These are phyloP conservation scores for Phragmatobia fuliginosa DNA, from an alignment of 2,888 invertebrate species.

Conservation along the genomic window DNA sequence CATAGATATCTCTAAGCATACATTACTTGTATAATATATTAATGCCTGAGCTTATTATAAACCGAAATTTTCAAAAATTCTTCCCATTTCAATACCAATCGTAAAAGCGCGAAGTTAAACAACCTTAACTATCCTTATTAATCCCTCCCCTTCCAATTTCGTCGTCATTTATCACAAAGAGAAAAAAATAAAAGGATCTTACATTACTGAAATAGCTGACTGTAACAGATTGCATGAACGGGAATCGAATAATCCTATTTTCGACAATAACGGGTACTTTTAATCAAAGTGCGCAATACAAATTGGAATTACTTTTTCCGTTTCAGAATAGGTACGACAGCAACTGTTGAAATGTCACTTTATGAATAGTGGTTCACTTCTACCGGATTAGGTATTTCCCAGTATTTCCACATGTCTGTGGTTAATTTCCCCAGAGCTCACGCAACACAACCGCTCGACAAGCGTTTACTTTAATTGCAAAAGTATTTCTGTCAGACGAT, in stretches of 20 bases:
- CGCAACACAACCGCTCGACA: conserved; percentile 56
- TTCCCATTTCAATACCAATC: conserved; percentile 4
- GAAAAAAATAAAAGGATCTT: conserved; percentile 18
- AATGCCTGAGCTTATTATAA: no score
- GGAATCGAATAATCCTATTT: conserved; percentile 20
- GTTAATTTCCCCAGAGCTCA: conserved; percentile 69
- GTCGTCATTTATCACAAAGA: conserved; percentile 23
- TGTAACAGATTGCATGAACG: conserved; percentile 23
- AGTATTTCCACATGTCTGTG: conserved; percentile 52
- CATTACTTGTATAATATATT: no score
- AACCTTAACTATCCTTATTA: conserved; percentile 20
- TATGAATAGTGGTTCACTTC: conserved; percentile 51
- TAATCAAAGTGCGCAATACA: conserved; percentile 22
- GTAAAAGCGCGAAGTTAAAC: conserved; percentile 10
- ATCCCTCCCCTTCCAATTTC: conserved; percentile 19
- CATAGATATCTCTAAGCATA: no score
- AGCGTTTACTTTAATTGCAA: conserved; percentile 71
- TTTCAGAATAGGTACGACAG: conserved; percentile 23
- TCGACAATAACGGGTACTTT: conserved; percentile 17
- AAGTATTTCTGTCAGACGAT: conserved; percentile 67
- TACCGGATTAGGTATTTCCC: conserved; percentile 56
- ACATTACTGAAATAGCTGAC: conserved; percentile 24
- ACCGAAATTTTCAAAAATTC: background rate
- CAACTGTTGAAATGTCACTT: conserved; percentile 49
- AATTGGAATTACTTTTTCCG: conserved; percentile 24